These are phyloP conservation scores for Fabriciana adippe DNA, from an alignment of 2,888 invertebrate genomes.

Conservation along the genomic window DNA sequence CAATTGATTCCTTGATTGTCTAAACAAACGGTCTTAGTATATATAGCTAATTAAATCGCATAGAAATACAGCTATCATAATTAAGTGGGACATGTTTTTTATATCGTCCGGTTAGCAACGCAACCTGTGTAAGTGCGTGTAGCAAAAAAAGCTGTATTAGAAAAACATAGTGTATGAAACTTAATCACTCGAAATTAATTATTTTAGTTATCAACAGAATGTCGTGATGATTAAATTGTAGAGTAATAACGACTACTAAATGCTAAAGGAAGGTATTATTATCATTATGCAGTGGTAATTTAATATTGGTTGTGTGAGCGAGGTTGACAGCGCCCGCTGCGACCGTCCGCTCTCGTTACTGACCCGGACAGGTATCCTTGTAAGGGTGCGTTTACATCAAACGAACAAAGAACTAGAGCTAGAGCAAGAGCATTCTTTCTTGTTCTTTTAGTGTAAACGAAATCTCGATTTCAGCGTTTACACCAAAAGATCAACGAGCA, in stretches of 20 bases:
- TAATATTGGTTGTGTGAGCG: conserved; percentile 4
- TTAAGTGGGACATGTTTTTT: not conserved
- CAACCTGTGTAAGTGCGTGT: not conserved
- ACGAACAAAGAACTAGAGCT: too few species aligned
- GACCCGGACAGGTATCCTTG: conserved; percentile 20
- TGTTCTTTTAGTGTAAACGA: too few species aligned
- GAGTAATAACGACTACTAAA: not conserved
- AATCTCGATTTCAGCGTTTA: too few species aligned
- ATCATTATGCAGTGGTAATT: conserved; percentile 7
- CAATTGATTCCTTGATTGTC: too few species aligned
- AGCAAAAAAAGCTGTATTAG: too few species aligned
- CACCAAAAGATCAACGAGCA: too few species aligned
- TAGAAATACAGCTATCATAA: not conserved
- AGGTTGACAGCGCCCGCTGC: conserved; percentile 12
- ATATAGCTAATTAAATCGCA: too few species aligned
- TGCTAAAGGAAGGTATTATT: conserved; percentile 5
- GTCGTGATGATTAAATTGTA: too few species aligned
- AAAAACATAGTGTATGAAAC: too few species aligned
- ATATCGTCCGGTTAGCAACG: not conserved
- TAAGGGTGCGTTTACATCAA: too few species aligned
- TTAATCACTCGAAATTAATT: not conserved
- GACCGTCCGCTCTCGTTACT: conserved; percentile 8
- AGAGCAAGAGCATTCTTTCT: too few species aligned
- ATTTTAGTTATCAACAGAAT: conserved; percentile 4
- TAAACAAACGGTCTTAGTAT: too few species aligned